A percentile compares a stretch with the other conserved stretches of the same genome.
Conservation (phyloP, 1,140 invertebrate genomes). For the Sogatella furcifera region DNA sequence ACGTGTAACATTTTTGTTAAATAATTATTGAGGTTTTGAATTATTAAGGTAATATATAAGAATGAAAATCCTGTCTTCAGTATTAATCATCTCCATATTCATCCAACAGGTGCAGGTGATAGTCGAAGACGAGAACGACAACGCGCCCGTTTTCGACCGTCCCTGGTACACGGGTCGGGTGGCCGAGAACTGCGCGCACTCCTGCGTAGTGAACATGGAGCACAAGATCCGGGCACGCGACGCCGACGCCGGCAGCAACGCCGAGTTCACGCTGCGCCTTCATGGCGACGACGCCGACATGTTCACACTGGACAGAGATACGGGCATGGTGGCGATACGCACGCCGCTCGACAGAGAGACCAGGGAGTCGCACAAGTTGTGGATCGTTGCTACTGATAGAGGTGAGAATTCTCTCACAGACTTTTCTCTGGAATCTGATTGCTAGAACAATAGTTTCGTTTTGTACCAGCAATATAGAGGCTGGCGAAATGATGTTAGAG, state of each 20-base stretch:
- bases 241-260: constrained; percentile 65
- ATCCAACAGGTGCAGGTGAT: constrained; percentile 47
- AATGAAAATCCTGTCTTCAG: no score
- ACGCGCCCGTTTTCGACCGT: constrained; percentile 68
- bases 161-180: constrained; percentile 64
- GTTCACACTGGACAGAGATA: constrained; percentile 60
- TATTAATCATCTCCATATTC: not conserved
- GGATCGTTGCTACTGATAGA: constrained; percentile 60
- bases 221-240: constrained; percentile 58
- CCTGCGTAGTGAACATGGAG: constrained; percentile 58
- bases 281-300: constrained; percentile 61
- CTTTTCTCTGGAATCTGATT: no score
- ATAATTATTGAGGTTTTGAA: no score
- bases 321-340: constrained; percentile 46
- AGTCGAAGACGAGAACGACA: constrained; percentile 85
- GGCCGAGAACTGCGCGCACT: constrained; percentile 60
- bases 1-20: no score
- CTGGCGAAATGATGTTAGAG: no score
- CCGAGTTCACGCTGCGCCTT: constrained; percentile 59
- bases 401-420: constrained; percentile 21
- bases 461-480: no score
- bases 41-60: no score
- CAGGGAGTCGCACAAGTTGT: constrained; percentile 52
- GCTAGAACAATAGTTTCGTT: no score
- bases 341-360: constrained; percentile 57